Base-by-base conservation (phyloP, 1,140 invertebrate genomes). In the Polypedilum pembai region DNA sequence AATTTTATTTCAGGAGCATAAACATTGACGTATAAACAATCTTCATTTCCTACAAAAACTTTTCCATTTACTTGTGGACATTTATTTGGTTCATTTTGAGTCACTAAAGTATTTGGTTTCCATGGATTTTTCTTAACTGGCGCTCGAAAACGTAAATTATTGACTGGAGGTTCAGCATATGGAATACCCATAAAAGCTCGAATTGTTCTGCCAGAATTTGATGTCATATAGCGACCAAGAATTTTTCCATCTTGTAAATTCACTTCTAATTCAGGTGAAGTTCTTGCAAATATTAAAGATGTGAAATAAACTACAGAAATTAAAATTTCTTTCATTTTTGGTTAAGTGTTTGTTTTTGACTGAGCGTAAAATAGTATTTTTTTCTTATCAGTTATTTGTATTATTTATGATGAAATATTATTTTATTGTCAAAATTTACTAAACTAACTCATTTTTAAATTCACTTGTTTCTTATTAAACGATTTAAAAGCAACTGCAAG, bases 1-100 rank as follows among this genome's bases (percentile, higher is more conserved):
- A 10, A 5, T 12, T 18, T n/a, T 10, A 18, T 1, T 7, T 21
- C 8, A 20, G 65, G 65, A 20, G 81, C 80, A 73, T 85, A 86
- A 0, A 88, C 83, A 77, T 87, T 87, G 33, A 87, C 76, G 75
- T 82, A 84, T 0, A 88, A 78, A 74, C 87, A 87, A 78, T 87
- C 84, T 77, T 88, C 86, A 1, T 78, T 77, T 73, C 85, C 84
- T 20, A 0, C 18, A 69, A 18, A 18, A 18, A 18, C 65, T 20
- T 2, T 5, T 20, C 3, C 2, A 20, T 21, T n/a, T 18, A 69
- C 4, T 69, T 18, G 65, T 5, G 65, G n/a, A 69, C 17, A 69
- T 20, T 18, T 69, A 3, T n/a, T 12, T 12, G 45, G 45, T n/a
- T 21, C 65, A 20, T 69, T 18, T 69, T 69, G 17, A 5, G 17